Evolutionary conservation across 1,140 invertebrate genomes (phyloP).

Genomic region (Pseudomyrmex concolor): DNA sequence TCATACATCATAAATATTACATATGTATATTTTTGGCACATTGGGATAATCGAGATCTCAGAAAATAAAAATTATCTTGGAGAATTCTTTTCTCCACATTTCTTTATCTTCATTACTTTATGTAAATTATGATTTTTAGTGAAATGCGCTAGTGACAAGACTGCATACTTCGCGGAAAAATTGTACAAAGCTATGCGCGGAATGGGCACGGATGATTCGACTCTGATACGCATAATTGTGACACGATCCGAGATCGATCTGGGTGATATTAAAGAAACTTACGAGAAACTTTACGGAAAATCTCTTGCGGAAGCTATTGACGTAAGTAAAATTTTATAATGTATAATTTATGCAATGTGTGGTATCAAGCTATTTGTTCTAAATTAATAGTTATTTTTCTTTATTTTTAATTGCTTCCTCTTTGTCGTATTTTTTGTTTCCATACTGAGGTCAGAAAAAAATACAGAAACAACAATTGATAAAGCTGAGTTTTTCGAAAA

Average conservation of each 20-base stretch:
- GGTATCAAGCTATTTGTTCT: not conserved
- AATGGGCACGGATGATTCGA: slow-evolving; percentile 93
- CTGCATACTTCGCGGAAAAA: slow-evolving; percentile 94
- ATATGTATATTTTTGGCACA: too few relatives aligned
- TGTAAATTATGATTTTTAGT: slow-evolving; percentile 84
- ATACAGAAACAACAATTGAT: slow-evolving; percentile 10
- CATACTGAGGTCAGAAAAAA: not conserved
- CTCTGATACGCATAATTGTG: slow-evolving; percentile 94
- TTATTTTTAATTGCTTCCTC: not conserved
- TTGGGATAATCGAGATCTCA: too few relatives aligned
- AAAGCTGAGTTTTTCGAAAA: not conserved
- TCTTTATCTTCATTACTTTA: not conserved
- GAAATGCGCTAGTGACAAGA: slow-evolving; percentile 93
- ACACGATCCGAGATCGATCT: slow-evolving; percentile 95
- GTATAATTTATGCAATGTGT: not conserved
- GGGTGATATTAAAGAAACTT: slow-evolving; percentile 93
- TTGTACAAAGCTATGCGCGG: slow-evolving; percentile 95
- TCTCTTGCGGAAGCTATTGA: slow-evolving; percentile 92
- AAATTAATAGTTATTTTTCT: not conserved
- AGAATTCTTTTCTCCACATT: not conserved
- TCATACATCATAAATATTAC: too few relatives aligned
- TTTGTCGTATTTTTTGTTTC: slow-evolving; percentile 4
- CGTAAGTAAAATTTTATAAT: slow-evolving; percentile 84
- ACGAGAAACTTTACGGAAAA: slow-evolving; percentile 92
- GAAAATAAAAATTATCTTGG: too few relatives aligned